Evolutionary conservation across 2,113 vertebrate genomes (phyloP), one percentile per base, ranked within the genome.

Genomic region (Bos javanicus): DNA sequence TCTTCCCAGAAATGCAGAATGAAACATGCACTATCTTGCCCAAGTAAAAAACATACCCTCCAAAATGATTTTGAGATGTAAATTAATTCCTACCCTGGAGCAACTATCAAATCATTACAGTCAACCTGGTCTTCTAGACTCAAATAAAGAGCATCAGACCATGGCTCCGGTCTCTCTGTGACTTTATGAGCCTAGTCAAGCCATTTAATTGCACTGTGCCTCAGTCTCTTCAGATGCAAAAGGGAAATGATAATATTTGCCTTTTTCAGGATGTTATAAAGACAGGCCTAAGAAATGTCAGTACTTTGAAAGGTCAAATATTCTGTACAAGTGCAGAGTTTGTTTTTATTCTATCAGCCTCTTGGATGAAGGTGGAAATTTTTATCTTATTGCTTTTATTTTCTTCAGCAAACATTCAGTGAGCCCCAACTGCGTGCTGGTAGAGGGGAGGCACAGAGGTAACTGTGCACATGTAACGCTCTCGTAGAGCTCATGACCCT

Each of bases 291-390:
- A 84, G 90, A 96, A 95, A 95, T 74, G 59, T 87, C 95, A 94
- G 46, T 74, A 74, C 43, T 52, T 83, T 81, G 48, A 97, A 96
- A 98, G 96, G 92, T 97, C 96, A 97, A 21, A 89, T 93, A 91
- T 36, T 95, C 82, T 93, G 46, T 94, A 71, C 39, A 76, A 59
- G 28, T 62, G 2, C 48, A 82, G 57, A 83, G 23, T 74, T 95
- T 90, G 74, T 96, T 96, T 97, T 93, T 95, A 90, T 92, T 97
- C 54, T 82, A 3, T 94, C 80, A 94, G 76, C 95, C 91, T 97
- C 59, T 59, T 94, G 59, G 87, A 57, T 33, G 6, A 26, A 88
- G 60, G 2, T 84, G 36, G 71, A 95, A 83, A 80, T 5, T 90
- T 94, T 83, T 50, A 71, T 76, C 81, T 50, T 81, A 64, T 43